Percentiles rank a stretch among this genome's conserved stretches.
phyloP scores from a whole-genome alignment of 2,797 vertebrate genomes.

The Epinephelus awoara region DNA sequence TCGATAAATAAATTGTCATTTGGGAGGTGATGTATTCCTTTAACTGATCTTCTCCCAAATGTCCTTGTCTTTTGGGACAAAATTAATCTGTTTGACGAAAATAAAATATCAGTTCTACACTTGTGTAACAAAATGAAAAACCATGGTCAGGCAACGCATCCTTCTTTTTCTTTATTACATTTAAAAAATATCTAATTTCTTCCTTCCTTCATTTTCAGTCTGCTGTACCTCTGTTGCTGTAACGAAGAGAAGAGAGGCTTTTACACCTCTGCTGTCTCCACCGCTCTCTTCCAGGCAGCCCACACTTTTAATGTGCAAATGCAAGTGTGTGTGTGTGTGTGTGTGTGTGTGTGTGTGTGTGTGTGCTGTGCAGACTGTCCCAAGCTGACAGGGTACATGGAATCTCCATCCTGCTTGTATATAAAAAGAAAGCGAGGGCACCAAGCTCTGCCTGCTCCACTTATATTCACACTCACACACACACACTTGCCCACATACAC shows the following conservation, averaged over 20 bases:
- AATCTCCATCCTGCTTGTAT: constrained; percentile 75
- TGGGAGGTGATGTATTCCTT: too few species aligned
- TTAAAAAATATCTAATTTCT: not conserved
- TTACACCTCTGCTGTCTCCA: constrained; percentile 18
- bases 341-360: constrained; percentile 26
- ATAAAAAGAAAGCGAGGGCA: constrained; percentile 68
- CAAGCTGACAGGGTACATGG: constrained; percentile 75
- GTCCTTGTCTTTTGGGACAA: not conserved
- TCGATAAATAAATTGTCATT: too few species aligned
- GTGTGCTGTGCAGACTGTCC: constrained; percentile 37
- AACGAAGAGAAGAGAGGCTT: constrained; percentile 22
- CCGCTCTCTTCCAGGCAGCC: constrained; percentile 9
- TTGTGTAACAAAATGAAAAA: not conserved
- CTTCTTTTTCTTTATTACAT: not conserved
- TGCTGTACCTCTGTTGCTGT: not conserved
- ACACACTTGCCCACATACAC: not conserved
- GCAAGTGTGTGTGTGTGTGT: constrained; percentile 21
- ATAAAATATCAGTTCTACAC: not conserved
- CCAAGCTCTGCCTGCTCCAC: constrained; percentile 52
- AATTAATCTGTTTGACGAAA: not conserved
- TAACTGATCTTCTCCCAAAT: not conserved
- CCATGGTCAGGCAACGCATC: not conserved
- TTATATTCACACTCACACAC: constrained; percentile 34
- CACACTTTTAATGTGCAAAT: constrained; percentile 42
- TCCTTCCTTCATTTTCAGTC: not conserved